These are phyloP conservation scores for Drosophila helvetica DNA, from an alignment of 2,888 invertebrate genomes.

Conservation along the genomic window DNA sequence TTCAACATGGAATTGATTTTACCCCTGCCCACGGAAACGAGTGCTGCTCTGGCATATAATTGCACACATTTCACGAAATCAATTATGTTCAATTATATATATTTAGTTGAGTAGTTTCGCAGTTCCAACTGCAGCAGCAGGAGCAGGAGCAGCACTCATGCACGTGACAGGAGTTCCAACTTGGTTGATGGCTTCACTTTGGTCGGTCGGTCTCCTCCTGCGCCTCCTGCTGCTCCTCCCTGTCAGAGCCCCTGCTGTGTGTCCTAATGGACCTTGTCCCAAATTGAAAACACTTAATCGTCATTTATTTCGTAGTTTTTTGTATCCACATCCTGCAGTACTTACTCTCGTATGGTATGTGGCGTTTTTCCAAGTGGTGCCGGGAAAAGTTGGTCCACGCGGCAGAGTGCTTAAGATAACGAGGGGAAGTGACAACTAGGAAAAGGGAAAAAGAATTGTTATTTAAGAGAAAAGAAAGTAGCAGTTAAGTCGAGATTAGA, in stretches of 20 bases:
- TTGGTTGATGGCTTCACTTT: constrained; percentile 10
- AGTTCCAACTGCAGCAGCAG: constrained; percentile 29
- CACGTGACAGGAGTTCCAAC: constrained; percentile 46
- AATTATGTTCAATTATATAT: constrained; percentile 65
- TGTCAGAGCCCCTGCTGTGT: not conserved
- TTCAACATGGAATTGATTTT: constrained; percentile 50
- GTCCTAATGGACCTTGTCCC: constrained; percentile 13
- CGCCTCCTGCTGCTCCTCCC: too few relatives aligned
- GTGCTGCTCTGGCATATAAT: constrained; percentile 42
- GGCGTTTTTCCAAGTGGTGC: not conserved
- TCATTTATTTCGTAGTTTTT: constrained; percentile 24
- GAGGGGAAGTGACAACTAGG: not conserved
- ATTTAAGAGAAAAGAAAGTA: not conserved
- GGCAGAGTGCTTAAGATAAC: not conserved
- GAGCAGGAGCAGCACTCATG: constrained; percentile 19
- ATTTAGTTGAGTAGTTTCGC: constrained; percentile 33
- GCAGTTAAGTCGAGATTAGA: not conserved
- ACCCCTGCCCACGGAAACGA: constrained; percentile 28
- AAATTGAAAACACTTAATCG: constrained; percentile 48
- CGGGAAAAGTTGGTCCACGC: not conserved
- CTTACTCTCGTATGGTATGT: not conserved
- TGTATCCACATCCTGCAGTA: not conserved
- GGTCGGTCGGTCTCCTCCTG: too few relatives aligned
- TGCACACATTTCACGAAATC: constrained; percentile 58
- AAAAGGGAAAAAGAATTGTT: not conserved